These are phyloP conservation scores for Zingel zingel DNA, from an alignment of 2,113 vertebrate species.

Conservation along the genomic window DNA sequence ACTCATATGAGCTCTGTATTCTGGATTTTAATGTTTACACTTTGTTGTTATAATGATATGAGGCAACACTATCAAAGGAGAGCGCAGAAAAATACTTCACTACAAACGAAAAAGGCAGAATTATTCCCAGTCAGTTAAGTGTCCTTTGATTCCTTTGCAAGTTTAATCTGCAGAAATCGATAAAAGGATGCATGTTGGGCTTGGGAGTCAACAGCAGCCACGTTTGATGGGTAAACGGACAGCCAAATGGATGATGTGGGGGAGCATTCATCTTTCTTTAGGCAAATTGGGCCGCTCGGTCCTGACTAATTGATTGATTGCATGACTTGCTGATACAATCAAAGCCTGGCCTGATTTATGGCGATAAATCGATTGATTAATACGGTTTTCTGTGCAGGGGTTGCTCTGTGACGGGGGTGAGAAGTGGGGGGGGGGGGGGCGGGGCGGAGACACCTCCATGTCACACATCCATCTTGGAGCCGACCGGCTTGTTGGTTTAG, in stretches of 20 bases:
- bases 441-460: constrained; percentile 60
- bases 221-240: constrained; percentile 82
- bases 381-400: constrained; percentile 68
- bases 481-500: constrained; percentile 79
- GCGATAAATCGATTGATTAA: constrained; percentile 86
- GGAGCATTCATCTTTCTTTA: constrained; percentile 83
- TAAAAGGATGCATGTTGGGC: constrained; percentile 72
- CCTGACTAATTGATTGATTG: constrained; percentile 82
- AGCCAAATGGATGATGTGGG: constrained; percentile 75
- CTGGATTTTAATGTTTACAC: constrained; percentile 55
- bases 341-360: constrained; percentile 82
- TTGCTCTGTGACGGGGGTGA: constrained; percentile 37
- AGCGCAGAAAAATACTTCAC: constrained; percentile 39
- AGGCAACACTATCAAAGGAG: constrained; percentile 57
- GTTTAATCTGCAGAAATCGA: constrained; percentile 79
- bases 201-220: constrained; percentile 74
- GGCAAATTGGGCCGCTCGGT: constrained; percentile 75
- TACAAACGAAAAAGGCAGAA: constrained; percentile 68
- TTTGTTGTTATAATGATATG: constrained; percentile 64
- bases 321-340: constrained; percentile 83
- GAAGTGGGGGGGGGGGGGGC: constrained; percentile 43
- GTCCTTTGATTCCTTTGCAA: constrained; percentile 79
- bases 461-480: constrained; percentile 78
- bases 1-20: constrained; percentile 1
- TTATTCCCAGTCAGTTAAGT: constrained; percentile 71